Evolutionary conservation across 2,888 invertebrate species (phyloP).

Genomic region (Perizoma affinitatum): DNA sequence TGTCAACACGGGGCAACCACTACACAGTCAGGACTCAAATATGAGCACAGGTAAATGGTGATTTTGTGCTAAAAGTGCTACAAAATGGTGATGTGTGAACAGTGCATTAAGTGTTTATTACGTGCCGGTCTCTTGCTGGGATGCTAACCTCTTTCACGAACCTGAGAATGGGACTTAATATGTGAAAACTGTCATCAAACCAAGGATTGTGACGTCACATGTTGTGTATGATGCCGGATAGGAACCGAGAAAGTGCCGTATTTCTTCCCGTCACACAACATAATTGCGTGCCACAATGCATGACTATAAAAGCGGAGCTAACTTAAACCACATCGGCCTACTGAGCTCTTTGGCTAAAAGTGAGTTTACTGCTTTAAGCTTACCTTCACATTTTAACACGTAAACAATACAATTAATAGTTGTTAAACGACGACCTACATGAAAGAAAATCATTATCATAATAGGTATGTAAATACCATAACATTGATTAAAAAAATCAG

Average conservation of each 20-base stretch:
- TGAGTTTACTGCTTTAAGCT: constrained; percentile 59
- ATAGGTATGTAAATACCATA: too few relatives aligned
- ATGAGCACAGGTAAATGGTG: constrained; percentile 95
- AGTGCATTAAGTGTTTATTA: constrained; percentile 73
- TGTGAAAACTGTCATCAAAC: constrained; percentile 66
- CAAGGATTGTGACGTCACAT: constrained; percentile 77
- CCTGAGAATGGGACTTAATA: constrained; percentile 59
- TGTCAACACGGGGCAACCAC: constrained; percentile 91
- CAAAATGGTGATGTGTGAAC: constrained; percentile 65
- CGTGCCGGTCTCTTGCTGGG: constrained; percentile 57
- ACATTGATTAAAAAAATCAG: too few relatives aligned
- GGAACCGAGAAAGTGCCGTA: constrained; percentile 77
- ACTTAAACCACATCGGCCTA: constrained; percentile 76
- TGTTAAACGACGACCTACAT: too few relatives aligned
- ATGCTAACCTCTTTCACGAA: constrained; percentile 62
- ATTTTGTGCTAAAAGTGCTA: constrained; percentile 73
- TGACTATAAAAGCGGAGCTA: constrained; percentile 78
- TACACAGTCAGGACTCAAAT: constrained; percentile 98
- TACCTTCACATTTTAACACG: constrained; percentile 29
- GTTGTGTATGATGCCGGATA: constrained; percentile 79
- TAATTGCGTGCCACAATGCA: constrained; percentile 76
- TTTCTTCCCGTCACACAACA: constrained; percentile 69
- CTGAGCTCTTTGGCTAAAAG: constrained; percentile 77
- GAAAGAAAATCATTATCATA: too few relatives aligned
- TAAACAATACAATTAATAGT: constrained; percentile 10